Base-by-base conservation (phyloP, 2,113 vertebrate genomes). In the Formicarius rufipectus region DNA sequence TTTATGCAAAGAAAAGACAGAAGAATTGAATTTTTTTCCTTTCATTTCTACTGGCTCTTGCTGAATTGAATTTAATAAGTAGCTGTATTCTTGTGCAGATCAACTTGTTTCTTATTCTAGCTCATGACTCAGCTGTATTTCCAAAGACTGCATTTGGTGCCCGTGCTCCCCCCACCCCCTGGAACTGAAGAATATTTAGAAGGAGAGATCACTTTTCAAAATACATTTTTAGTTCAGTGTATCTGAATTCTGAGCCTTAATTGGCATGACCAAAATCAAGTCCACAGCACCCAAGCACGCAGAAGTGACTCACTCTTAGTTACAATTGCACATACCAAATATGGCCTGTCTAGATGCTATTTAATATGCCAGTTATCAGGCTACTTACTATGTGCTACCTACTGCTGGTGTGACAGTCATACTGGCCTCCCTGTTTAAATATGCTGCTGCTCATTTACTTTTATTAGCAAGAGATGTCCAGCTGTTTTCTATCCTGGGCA, bases 81-180 rank as follows among this genome's bases (percentile, higher is more conserved):
- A 82, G 10, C 47, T 67, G 15, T 73, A 33, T 71, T 89, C 24
- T 78, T 92, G 66, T 69, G 40, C 67, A 85, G 40, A 71, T 64
- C 10, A 39, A 5, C 49, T 71, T 92, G 53, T 84, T 67, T 18
- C 50, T 75, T 74, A 15, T 68, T 91, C 74, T 60, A 71, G 63
- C 55, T 86, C 39, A 88, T 96, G 96, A 96, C 59, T 94, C 91
- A 90, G 89, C 87, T 96, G 45, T 80, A 87, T 91, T 93, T 90
- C 75, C 69, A 73, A 68, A 68, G 45, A 18, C 53, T 79, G 58
- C 33, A 39, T 73, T 76, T 94, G 45, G 14, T 91, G n/a, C 42
- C 37, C 20, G 33, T 88, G 28, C 8, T 91, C 12, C 56, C 52
- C 49, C 52, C 22, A 25, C 37, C 39, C 73, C 45, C 58, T 4